Conservation (phyloP, 2,888 invertebrate species). For the Diogma glabrata region DNA sequence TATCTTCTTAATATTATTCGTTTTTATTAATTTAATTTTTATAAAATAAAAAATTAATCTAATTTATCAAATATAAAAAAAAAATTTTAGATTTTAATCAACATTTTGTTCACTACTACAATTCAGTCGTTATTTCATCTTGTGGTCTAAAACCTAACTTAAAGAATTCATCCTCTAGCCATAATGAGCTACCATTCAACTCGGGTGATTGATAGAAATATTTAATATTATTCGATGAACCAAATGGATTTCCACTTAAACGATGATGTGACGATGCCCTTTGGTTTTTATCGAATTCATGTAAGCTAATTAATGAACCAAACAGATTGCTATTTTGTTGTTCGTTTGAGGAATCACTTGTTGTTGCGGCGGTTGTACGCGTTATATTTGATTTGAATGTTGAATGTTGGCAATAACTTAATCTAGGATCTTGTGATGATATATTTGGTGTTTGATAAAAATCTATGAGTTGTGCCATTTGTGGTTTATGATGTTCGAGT, state of each 20-base stretch:
- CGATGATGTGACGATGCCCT: slow-evolving; percentile 29
- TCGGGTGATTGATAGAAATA: slow-evolving; percentile 23
- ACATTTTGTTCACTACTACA: too few species aligned
- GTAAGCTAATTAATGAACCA: slow-evolving; percentile 35
- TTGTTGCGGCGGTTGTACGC: slow-evolving; percentile 9
- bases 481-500: slow-evolving; percentile 54
- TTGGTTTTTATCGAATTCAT: slow-evolving; percentile 39
- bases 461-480: slow-evolving; percentile 66
- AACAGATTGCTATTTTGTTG: slow-evolving; percentile 30
- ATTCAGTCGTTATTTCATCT: slow-evolving; percentile 79
- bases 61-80: too few species aligned
- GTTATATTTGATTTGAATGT: slow-evolving; percentile 19
- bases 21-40: too few species aligned
- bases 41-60: too few species aligned
- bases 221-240: slow-evolving; percentile 7
- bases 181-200: slow-evolving; percentile 45
- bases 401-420: slow-evolving; percentile 29
- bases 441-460: slow-evolving; percentile 45
- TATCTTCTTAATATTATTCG: too few species aligned
- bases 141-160: slow-evolving; percentile 76
- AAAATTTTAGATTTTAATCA: too few species aligned
- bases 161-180: slow-evolving; percentile 70
- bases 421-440: slow-evolving; percentile 17
- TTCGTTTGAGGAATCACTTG: slow-evolving; percentile 16
- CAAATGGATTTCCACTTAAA: slow-evolving; percentile 8